Evolutionary conservation across 2,797 vertebrate genomes (phyloP).

Genomic region (Clarias platycephalus): DNA sequence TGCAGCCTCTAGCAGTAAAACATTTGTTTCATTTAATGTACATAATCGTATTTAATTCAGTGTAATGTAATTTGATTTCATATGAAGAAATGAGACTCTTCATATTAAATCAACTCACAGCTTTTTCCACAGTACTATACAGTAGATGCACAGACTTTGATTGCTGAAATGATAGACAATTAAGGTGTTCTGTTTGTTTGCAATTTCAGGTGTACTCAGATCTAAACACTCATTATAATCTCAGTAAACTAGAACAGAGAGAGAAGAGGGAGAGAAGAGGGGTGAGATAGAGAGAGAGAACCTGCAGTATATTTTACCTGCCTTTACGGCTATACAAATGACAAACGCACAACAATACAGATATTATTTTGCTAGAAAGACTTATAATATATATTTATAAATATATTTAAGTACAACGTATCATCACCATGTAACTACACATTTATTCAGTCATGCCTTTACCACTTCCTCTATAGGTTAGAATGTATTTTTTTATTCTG

Average conservation of each 20-base stretch:
- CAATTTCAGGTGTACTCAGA: conserved; percentile 2
- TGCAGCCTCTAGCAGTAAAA: too few species aligned
- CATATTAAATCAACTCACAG: too few species aligned
- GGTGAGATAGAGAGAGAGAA: not conserved
- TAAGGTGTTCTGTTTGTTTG: not conserved
- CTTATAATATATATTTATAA: not conserved
- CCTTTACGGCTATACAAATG: conserved; percentile 8
- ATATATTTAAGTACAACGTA: too few species aligned
- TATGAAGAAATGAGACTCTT: too few species aligned
- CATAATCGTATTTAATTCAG: too few species aligned
- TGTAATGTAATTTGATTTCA: too few species aligned
- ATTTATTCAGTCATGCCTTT: not conserved
- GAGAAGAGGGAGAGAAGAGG: conserved; percentile 17
- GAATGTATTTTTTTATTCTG: not conserved
- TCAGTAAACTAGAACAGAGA: conserved; percentile 57
- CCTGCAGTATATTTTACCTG: not conserved
- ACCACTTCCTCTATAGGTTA: not conserved
- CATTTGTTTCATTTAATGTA: too few species aligned
- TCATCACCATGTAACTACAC: not conserved
- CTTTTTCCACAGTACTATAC: not conserved
- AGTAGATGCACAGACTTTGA: conserved; percentile 16
- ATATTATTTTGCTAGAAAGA: not conserved
- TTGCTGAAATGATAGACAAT: not conserved
- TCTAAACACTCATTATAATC: conserved; percentile 22
- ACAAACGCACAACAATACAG: conserved; percentile 25